Percentiles rank a stretch among this genome's conserved stretches.
Evolutionary conservation across 2,888 invertebrate species (phyloP).

Genomic region (Bombylius major): DNA sequence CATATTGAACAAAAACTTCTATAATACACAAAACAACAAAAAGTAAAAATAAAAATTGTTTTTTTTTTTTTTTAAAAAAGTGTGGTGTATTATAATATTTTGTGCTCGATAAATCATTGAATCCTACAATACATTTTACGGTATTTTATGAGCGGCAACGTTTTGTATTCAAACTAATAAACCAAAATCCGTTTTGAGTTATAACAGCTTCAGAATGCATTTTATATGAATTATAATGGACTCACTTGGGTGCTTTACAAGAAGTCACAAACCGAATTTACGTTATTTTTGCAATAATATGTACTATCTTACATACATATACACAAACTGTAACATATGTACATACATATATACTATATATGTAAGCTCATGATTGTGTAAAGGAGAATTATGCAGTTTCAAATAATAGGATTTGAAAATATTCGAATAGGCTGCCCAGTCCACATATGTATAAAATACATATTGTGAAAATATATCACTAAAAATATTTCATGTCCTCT

Average conservation of each 20-base stretch:
- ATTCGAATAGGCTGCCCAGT: not conserved
- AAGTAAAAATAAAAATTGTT: too few species aligned
- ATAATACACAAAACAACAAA: too few species aligned
- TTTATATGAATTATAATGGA: slow-evolving; percentile 4
- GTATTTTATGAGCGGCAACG: slow-evolving; percentile 17
- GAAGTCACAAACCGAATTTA: not conserved
- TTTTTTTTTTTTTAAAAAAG: not conserved
- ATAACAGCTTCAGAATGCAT: slow-evolving; percentile 16
- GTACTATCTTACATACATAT: too few species aligned
- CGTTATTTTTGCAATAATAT: too few species aligned
- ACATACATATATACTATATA: too few species aligned
- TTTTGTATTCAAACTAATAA: slow-evolving; percentile 25
- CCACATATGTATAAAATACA: too few species aligned
- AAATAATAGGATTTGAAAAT: not conserved
- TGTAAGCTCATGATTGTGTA: too few species aligned
- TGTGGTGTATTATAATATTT: slow-evolving; percentile 34
- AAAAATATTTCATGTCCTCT: too few species aligned
- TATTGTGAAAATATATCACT: too few species aligned
- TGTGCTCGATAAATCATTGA: slow-evolving; percentile 33
- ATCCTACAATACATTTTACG: slow-evolving; percentile 15
- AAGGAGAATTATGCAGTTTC: not conserved
- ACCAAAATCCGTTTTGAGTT: slow-evolving; percentile 38
- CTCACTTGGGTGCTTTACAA: slow-evolving; percentile 4
- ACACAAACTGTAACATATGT: too few species aligned
- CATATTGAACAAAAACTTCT: too few species aligned